Conservation (phyloP, 1,140 invertebrate species). For the Heterodera carotae region DNA sequence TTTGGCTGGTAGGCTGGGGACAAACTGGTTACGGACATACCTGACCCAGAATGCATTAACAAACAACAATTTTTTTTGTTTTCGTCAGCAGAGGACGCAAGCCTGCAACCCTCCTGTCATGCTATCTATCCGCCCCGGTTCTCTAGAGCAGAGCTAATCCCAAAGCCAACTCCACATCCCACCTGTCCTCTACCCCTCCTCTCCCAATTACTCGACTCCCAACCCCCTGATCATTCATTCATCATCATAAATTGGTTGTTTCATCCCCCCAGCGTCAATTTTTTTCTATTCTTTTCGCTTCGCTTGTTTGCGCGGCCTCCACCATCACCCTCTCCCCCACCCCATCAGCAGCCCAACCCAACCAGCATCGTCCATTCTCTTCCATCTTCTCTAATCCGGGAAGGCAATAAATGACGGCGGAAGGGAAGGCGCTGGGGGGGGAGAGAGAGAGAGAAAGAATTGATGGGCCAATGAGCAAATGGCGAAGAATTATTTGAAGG, state of each 20-base stretch:
- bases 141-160: no score
- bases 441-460: not conserved
- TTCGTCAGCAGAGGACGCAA: not conserved
- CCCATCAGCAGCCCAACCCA: no score
- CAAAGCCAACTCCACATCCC: no score
- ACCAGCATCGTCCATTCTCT: no score
- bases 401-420: conserved; percentile 18
- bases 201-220: not conserved
- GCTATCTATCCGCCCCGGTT: no score
- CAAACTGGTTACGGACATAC: not conserved
- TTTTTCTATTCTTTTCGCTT: conserved; percentile 1
- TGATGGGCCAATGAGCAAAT: conserved; percentile 4
- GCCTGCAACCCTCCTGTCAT: no score
- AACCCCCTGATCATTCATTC: not conserved
- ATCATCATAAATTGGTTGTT: not conserved
- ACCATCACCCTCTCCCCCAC: not conserved
- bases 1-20: no score
- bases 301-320: conserved; percentile 15
- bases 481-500: not conserved
- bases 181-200: no score
- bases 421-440: not conserved
- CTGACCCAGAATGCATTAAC: no score
- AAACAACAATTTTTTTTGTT: not conserved
- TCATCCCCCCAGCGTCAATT: not conserved
- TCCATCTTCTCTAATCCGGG: conserved; percentile 7